Percentiles rank a stretch among this genome's conserved stretches.
Conservation (phyloP, 2,888 invertebrate genomes). For the Pandemis cinnamomeana region DNA sequence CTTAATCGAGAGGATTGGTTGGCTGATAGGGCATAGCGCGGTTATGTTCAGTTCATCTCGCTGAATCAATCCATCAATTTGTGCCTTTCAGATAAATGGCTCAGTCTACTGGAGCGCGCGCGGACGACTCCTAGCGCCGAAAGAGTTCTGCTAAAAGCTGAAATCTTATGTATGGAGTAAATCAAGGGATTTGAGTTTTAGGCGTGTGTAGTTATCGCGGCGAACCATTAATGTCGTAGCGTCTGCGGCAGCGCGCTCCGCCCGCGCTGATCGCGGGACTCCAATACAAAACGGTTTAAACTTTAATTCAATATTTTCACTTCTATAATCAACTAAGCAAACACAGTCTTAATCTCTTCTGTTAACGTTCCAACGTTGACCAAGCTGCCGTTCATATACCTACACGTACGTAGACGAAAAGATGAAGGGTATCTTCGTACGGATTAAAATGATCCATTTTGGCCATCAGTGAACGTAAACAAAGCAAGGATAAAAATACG, state of each 20-base stretch:
- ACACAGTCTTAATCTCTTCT: too few relatives aligned
- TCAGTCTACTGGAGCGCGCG: slow-evolving; percentile 31
- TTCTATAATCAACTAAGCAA: too few relatives aligned
- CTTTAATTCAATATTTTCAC: too few relatives aligned
- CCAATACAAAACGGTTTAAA: too few relatives aligned
- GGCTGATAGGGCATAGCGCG: slow-evolving; percentile 23
- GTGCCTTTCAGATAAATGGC: slow-evolving; percentile 39
- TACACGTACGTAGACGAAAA: too few relatives aligned
- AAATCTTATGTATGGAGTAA: background rate
- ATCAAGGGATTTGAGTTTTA: background rate
- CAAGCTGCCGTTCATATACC: too few relatives aligned
- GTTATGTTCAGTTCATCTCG: slow-evolving; percentile 25
- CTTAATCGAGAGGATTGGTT: slow-evolving; percentile 21
- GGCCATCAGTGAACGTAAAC: too few relatives aligned
- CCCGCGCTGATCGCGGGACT: background rate
- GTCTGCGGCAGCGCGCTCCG: background rate
- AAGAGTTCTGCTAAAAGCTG: slow-evolving; percentile 2
- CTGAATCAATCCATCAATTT: slow-evolving; percentile 47
- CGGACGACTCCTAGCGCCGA: background rate
- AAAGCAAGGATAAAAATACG: too few relatives aligned
- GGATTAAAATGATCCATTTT: too few relatives aligned
- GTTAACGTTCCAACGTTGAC: too few relatives aligned
- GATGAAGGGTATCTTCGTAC: too few relatives aligned
- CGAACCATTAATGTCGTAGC: background rate
- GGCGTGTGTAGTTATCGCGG: slow-evolving; percentile 44